Evolutionary conservation across 92 coral and sea anemone genomes (phyloP), one percentile per base, ranked within the genome.

Genomic region (Porites evermanni): DNA sequence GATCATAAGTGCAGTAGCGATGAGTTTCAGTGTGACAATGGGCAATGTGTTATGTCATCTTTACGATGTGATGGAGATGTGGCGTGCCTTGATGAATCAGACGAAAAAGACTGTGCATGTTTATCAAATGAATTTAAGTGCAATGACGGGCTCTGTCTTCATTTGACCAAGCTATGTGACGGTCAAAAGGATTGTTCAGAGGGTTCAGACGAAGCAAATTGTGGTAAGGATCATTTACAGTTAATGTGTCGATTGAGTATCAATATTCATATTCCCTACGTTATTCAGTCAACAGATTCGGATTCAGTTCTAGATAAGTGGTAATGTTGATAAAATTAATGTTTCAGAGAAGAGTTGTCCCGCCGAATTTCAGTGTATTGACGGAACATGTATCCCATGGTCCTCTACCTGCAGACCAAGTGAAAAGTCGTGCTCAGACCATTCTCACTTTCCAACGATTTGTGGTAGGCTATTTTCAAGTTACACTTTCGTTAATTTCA

Each of bases 121-220:
- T 74, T 86, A 71, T 59, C 91, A 14, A 66, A 68, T 12, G 91
- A 94, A 75, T 88, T 90, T 71, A 71, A 70, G 23, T 94, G 98
- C 68, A 74, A 82, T 56, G 80, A 72, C 56, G 91, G 92, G 11
- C 64, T 68, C 64, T 94, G 98, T 71, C 74, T 94, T 64, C 79
- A 87, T 60, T 79, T 79, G 24, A 83, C 53, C 19, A 73, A 84
- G 38, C 68, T 93, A 44, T 94, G 98, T 80, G 80, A 94, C 64
- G 92, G 84, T 21, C 38, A 38, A 3, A 78, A 78, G 51, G 86
- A 92, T 61, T 94, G 98, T 58, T 53, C 71, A 7, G 94, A 94
- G 63, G 94, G 95, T 4, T 87, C 94, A 5, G 98, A 94, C 75
- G 98, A 94, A 81, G 47, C 88, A 72, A 88, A 67, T n/a, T 94